These are phyloP conservation scores for Nycticebus coucang DNA, from an alignment of 2,113 vertebrate species.

Conservation along the genomic window DNA sequence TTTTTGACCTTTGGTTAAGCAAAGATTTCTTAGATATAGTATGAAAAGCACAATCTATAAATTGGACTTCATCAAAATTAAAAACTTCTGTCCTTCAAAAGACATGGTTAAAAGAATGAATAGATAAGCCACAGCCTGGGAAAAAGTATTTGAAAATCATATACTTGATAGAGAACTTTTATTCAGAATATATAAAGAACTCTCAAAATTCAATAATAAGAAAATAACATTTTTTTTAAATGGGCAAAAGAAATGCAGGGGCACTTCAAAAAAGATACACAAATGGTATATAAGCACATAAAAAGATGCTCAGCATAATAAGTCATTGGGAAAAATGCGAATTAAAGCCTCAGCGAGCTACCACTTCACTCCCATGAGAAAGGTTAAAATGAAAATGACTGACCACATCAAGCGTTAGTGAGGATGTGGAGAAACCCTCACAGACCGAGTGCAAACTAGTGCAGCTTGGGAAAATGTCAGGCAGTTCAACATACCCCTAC, in stretches of 20 bases:
- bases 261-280: background rate
- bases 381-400: background rate
- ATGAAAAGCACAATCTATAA: constrained; percentile 1
- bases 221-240: constrained; percentile 6
- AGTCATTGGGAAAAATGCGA: constrained; percentile 7
- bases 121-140: background rate
- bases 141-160: background rate
- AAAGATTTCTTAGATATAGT: background rate
- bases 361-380: background rate
- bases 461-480: background rate
- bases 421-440: background rate
- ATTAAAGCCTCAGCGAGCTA: background rate
- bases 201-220: background rate
- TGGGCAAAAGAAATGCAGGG: background rate
- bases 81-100: constrained; percentile 27
- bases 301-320: background rate
- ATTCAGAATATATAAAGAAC: background rate
- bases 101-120: background rate
- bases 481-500: background rate
- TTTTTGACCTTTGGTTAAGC: background rate
- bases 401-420: background rate
- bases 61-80: background rate
- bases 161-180: background rate
- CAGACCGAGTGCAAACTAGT: background rate
- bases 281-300: background rate